phyloP scores from a whole-genome alignment of 2,797 vertebrate genomes.

The Phoebastria nigripes region DNA sequence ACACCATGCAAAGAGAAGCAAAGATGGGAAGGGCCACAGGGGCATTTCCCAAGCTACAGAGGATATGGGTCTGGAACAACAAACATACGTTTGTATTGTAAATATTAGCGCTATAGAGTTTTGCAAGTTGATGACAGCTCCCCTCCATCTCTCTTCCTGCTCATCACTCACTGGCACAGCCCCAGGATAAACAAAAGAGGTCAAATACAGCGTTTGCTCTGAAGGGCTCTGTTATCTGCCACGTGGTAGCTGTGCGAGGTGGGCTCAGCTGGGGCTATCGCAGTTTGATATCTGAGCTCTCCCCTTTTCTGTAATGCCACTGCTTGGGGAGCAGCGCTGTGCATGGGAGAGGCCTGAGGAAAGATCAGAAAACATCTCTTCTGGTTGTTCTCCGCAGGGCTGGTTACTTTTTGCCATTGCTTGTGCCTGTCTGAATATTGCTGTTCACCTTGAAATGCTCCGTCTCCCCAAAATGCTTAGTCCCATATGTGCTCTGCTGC shows the following conservation, averaged over 20 bases:
- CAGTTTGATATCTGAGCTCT: not conserved
- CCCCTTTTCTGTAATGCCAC: not conserved
- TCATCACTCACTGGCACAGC: not conserved
- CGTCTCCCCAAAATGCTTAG: not conserved
- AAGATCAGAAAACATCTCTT: not conserved
- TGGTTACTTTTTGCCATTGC: not conserved
- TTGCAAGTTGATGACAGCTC: not conserved
- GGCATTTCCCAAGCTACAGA: not conserved
- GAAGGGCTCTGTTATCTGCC: not conserved
- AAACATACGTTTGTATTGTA: not conserved
- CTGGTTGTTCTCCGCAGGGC: not conserved
- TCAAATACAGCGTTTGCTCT: accelerated
- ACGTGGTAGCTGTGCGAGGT: not conserved
- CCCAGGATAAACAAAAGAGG: not conserved
- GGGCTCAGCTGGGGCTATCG: not conserved
- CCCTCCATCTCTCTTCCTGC: not conserved
- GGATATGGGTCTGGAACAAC: not conserved
- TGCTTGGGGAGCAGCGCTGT: not conserved
- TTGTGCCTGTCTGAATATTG: not conserved
- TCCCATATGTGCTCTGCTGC: not conserved
- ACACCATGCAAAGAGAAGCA: not conserved
- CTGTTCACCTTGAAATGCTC: not conserved
- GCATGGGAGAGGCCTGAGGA: not conserved
- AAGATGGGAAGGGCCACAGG: not conserved
- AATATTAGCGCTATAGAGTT: not conserved